phyloP scores from a whole-genome alignment of 2,888 invertebrate genomes.

The Amblyjoppa proteus region DNA sequence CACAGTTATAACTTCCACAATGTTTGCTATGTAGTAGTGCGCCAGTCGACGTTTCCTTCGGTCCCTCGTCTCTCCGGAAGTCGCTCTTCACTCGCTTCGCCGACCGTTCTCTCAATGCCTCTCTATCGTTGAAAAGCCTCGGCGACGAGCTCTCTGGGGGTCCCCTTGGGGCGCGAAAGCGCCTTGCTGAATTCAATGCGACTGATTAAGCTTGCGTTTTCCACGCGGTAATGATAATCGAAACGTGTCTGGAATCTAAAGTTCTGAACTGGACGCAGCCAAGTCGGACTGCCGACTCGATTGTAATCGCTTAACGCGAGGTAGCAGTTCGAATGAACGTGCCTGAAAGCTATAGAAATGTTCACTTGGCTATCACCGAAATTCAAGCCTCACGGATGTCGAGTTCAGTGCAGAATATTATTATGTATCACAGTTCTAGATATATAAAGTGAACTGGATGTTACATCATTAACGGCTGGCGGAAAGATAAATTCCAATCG shows the following conservation, averaged over 20 bases:
- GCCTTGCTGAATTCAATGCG: conserved; percentile 40
- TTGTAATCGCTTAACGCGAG: conserved; percentile 9
- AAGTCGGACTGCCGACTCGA: not conserved
- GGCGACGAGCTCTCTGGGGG: not conserved
- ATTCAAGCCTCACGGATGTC: not conserved
- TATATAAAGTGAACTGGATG: not conserved
- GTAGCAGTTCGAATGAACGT: not conserved
- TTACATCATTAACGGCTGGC: not conserved
- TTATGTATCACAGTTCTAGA: not conserved
- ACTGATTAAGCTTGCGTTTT: conserved; percentile 51
- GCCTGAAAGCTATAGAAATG: not conserved
- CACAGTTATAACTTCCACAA: not conserved
- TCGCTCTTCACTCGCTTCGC: conserved; percentile 21
- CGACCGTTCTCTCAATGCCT: not conserved
- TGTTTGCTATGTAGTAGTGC: not conserved
- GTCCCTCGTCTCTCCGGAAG: conserved; percentile 23
- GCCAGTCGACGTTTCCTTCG: conserved; percentile 37
- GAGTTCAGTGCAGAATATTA: not conserved
- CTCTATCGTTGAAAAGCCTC: conserved; percentile 25
- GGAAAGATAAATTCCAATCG: not conserved
- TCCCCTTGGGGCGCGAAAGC: conserved; percentile 26
- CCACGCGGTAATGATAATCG: conserved; percentile 56
- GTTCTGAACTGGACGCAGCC: conserved; percentile 2
- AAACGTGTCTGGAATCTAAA: conserved; percentile 59
- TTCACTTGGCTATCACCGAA: conserved; percentile 1